phyloP scores from a whole-genome alignment of 2,888 invertebrate species.

The Agrotis exclamationis region DNA sequence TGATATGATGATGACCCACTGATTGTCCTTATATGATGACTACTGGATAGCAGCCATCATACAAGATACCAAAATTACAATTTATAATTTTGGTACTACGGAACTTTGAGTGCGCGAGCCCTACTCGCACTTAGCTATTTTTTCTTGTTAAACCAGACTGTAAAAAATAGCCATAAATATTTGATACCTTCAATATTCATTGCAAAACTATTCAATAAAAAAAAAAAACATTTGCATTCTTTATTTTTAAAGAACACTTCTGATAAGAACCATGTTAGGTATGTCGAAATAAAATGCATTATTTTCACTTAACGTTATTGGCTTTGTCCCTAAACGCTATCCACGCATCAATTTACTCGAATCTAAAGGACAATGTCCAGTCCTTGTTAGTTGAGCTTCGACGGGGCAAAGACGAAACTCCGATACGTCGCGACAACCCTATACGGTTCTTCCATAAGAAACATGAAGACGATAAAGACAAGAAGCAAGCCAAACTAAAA shows the following conservation, averaged over 20 bases:
- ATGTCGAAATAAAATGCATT: slow-evolving; percentile 71
- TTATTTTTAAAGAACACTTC: slow-evolving; percentile 14
- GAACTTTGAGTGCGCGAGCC: not conserved
- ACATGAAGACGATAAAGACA: slow-evolving; percentile 36
- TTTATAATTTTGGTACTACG: not conserved
- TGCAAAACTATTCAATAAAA: slow-evolving; percentile 44
- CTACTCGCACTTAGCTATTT: not conserved
- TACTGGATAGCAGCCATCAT: too few relatives aligned
- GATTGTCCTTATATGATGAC: too few relatives aligned
- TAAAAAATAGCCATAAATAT: slow-evolving; percentile 44
- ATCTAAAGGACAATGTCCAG: slow-evolving; percentile 61
- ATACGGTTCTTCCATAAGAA: slow-evolving; percentile 17
- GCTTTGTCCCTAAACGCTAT: slow-evolving; percentile 36
- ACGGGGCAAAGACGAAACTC: not conserved
- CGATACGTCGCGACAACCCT: not conserved
- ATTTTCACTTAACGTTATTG: slow-evolving; percentile 47
- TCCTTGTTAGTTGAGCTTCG: slow-evolving; percentile 46
- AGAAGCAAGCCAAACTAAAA: slow-evolving; percentile 26
- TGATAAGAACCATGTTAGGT: slow-evolving; percentile 35
- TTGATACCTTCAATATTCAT: slow-evolving; percentile 50
- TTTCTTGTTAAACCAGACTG: slow-evolving; percentile 16
- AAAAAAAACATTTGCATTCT: not conserved
- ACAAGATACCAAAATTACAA: too few relatives aligned
- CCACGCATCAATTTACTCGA: slow-evolving; percentile 61
- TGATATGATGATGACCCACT: too few relatives aligned